phyloP scores from a whole-genome alignment of 2,888 invertebrate species.

The Cotesia congregata region DNA sequence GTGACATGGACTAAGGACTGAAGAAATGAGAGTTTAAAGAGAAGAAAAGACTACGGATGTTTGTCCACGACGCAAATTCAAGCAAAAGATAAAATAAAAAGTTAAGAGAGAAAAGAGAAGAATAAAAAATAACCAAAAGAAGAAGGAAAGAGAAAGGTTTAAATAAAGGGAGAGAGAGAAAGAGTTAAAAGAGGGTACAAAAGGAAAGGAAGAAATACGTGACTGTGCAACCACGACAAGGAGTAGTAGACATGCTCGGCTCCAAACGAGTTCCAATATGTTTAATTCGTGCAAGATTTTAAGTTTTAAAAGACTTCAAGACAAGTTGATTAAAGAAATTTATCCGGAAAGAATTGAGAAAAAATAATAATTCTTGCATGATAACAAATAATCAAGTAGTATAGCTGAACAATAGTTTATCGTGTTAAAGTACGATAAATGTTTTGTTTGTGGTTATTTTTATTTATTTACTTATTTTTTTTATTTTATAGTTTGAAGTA shows the following conservation, averaged over 20 bases:
- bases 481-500: conserved; percentile 18
- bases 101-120: conserved; percentile 41
- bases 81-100: conserved; percentile 40
- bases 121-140: conserved; percentile 40
- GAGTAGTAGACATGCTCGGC: conserved; percentile 52
- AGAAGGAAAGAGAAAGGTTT: conserved; percentile 14
- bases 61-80: conserved; percentile 7
- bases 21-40: conserved; percentile 44
- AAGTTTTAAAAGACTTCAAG: conserved; percentile 13
- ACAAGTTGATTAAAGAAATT: conserved; percentile 31
- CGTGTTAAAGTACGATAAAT: not conserved
- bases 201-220: conserved; percentile 51
- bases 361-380: not conserved
- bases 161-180: conserved; percentile 13
- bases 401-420: not conserved
- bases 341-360: not conserved
- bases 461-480: conserved; percentile 1
- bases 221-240: conserved; percentile 56
- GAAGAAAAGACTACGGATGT: conserved; percentile 26
- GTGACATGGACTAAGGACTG: conserved; percentile 35
- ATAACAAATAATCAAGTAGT: not conserved
- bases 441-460: not conserved
- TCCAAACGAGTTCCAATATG: conserved; percentile 52
- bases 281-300: conserved; percentile 33
- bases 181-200: not conserved